Percentiles rank a stretch among this genome's conserved stretches.
Conservation (phyloP, 2,888 invertebrate species). For the Chrysomela aeneicollis region DNA sequence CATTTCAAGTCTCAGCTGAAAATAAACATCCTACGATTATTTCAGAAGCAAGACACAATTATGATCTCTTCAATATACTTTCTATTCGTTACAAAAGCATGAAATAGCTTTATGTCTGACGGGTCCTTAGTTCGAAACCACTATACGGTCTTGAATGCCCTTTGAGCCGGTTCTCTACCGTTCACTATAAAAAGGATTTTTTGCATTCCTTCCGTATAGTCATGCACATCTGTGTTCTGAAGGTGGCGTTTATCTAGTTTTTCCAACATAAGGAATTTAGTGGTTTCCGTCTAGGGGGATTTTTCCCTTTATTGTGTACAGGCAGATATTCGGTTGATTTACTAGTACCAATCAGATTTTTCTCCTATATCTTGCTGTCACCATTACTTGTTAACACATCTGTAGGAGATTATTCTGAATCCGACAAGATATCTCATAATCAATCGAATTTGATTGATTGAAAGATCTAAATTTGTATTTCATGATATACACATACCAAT, state of each 20-base stretch:
- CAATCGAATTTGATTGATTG: no score
- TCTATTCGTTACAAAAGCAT: slow-evolving; percentile 8
- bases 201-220: slow-evolving; percentile 27
- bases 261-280: slow-evolving; percentile 5
- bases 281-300: background rate
- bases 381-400: no score
- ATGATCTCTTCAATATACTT: slow-evolving; percentile 7
- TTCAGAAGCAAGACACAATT: background rate
- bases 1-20: background rate
- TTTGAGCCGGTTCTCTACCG: slow-evolving; percentile 23
- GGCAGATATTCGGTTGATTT: no score
- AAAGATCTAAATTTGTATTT: no score
- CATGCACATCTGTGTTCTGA: slow-evolving; percentile 25
- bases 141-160: slow-evolving; percentile 28
- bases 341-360: no score
- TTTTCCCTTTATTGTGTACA: background rate
- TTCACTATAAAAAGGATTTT: slow-evolving; percentile 25
- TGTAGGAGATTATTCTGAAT: no score
- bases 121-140: slow-evolving; percentile 23
- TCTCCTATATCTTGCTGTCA: no score
- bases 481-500: no score
- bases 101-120: slow-evolving; percentile 10
- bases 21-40: background rate
- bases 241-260: slow-evolving; percentile 17
- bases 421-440: no score